Percentiles rank a stretch among this genome's conserved stretches.
Evolutionary conservation across 2,888 invertebrate genomes (phyloP).

Genomic region (Halictus ligatus): DNA sequence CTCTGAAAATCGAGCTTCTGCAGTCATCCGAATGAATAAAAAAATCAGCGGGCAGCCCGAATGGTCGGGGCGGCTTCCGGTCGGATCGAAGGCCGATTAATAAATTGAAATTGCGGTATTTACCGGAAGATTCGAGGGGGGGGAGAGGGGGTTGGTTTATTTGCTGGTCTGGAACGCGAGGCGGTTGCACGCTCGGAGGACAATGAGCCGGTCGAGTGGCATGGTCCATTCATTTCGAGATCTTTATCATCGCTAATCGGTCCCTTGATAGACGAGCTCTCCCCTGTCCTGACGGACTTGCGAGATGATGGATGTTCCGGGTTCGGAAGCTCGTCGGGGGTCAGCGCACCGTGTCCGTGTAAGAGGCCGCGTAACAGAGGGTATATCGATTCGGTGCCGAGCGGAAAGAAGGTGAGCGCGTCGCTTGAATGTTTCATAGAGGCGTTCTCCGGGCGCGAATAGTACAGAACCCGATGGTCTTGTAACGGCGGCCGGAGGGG

Average conservation of each 20-base stretch:
- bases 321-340: constrained; percentile 51
- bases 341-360: constrained; percentile 53
- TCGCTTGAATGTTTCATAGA: constrained; percentile 48
- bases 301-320: constrained; percentile 68
- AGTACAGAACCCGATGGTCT: constrained; percentile 36
- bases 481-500: neutral
- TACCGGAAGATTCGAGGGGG: constrained; percentile 21
- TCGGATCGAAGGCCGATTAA: constrained; percentile 25
- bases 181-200: constrained; percentile 48
- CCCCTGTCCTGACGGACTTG: constrained; percentile 58
- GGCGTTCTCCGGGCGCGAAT: neutral
- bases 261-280: constrained; percentile 68
- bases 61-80: neutral
- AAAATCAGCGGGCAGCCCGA: neutral
- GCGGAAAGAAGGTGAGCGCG: constrained; percentile 41
- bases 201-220: constrained; percentile 62
- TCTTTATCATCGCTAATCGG: constrained; percentile 74
- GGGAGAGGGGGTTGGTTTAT: neutral
- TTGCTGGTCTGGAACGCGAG: constrained; percentile 14
- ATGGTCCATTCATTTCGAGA: constrained; percentile 71
- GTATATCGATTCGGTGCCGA: constrained; percentile 57
- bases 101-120: constrained; percentile 42
- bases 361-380: constrained; percentile 43
- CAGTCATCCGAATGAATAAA: neutral
- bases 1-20: too few relatives aligned